Percentiles rank a stretch among this genome's conserved stretches.
Evolutionary conservation across 2,113 vertebrate species (phyloP).

Genomic region (Salvelinus namaycush): DNA sequence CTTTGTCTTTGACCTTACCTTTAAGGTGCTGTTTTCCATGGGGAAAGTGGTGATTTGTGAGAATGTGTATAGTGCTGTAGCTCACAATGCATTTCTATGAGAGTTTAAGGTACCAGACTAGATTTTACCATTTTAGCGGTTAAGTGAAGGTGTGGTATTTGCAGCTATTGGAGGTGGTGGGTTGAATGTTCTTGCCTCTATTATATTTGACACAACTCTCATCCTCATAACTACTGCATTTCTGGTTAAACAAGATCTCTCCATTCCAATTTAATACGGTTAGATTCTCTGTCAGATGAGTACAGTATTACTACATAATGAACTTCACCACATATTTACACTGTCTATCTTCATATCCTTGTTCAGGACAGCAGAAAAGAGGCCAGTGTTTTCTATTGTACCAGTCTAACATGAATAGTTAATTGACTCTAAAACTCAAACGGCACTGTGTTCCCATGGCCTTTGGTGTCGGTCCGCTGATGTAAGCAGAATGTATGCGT

Average conservation of each 20-base stretch:
- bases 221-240: too few species aligned
- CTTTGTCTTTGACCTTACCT: slow-evolving; percentile 74
- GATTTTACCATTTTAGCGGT: slow-evolving; percentile 68
- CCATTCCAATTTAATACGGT: too few species aligned
- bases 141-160: slow-evolving; percentile 45
- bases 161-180: slow-evolving; percentile 53
- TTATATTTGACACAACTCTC: too few species aligned
- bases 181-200: too few species aligned
- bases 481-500: slow-evolving; percentile 57
- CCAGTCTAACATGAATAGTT: slow-evolving; percentile 59
- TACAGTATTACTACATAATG: slow-evolving; percentile 39
- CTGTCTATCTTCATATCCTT: slow-evolving; percentile 40
- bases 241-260: too few species aligned
- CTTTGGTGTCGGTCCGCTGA: slow-evolving; percentile 56
- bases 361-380: slow-evolving; percentile 48
- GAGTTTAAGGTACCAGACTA: slow-evolving; percentile 66
- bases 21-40: slow-evolving; percentile 61
- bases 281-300: slow-evolving; percentile 61
- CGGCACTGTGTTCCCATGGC: slow-evolving; percentile 46
- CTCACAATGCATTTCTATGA: slow-evolving; percentile 61
- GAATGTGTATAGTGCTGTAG: slow-evolving; percentile 39
- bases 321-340: slow-evolving; percentile 29
- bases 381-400: slow-evolving; percentile 42
- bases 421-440: slow-evolving; percentile 57
- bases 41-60: not conserved